phyloP scores from a whole-genome alignment of 2,888 invertebrate species.

The Anagyrus pseudococci region DNA sequence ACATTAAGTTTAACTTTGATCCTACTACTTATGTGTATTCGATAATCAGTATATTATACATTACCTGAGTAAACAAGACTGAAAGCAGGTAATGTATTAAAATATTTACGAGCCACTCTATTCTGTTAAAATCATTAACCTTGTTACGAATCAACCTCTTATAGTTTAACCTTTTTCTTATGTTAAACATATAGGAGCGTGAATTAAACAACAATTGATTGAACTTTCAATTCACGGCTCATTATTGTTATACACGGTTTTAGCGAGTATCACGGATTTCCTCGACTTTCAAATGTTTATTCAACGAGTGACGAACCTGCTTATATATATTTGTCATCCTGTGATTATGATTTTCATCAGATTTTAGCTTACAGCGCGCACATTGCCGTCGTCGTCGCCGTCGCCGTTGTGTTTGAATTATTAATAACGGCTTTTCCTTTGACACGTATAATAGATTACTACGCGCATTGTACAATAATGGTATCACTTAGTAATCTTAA shows the following conservation, averaged over 20 bases:
- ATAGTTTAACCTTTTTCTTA: no score
- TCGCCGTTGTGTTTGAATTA: conserved; percentile 18
- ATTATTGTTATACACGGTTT: no score
- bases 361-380: conserved; percentile 7
- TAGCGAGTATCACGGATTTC: conserved; percentile 18
- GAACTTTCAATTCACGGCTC: no score
- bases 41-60: conserved; percentile 7
- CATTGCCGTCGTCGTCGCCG: neutral
- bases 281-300: conserved; percentile 13
- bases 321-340: conserved; percentile 1
- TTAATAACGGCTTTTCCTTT: conserved; percentile 14
- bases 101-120: conserved; percentile 9
- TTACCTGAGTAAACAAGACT: neutral
- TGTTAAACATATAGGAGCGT: no score
- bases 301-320: conserved; percentile 26
- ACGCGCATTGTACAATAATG: neutral
- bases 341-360: conserved; percentile 4
- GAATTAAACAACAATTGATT: no score
- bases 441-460: conserved; percentile 4
- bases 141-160: conserved; percentile 21
- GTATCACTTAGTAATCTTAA: conserved; percentile 6
- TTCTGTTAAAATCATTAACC: conserved; percentile 23
- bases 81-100: conserved; percentile 22
- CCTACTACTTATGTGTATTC: conserved; percentile 3
- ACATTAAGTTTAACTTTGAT: conserved; percentile 1